Base-by-base conservation (phyloP, 1,140 invertebrate species). In the Drosophila mojavensis region DNA sequence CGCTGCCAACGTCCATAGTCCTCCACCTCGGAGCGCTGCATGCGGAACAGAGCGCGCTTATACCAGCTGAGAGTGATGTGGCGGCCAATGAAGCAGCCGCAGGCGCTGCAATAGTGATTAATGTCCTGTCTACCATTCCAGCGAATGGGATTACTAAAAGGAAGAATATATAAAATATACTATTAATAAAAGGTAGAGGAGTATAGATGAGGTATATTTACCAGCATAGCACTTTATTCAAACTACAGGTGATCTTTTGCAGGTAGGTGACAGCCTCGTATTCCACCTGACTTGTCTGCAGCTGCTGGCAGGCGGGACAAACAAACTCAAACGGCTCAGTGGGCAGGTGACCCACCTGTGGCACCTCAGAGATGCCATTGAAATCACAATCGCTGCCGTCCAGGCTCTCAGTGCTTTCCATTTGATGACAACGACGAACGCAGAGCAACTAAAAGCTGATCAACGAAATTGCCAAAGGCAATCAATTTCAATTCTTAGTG, bases 51-150 rank as follows among this genome's bases (percentile, higher is more conserved):
- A 2, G 89, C 66, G 1, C 86, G 67, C 33, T 92, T 91, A 28
- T 91, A 91, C 91, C 91, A 91, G 36, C 91, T 91, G 5, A 92
- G 55, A 0, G 81, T 68, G 6, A 92, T 92, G 50, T 91, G 59
- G 11, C 91, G 88, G 50, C 91, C 91, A 54, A 92, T 85, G 47
- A 88, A 92, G 48, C 91, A 92, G 39, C 91, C 91, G 48, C 91
- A 92, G 5, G 75, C 56, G 53, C 80, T 76, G 67, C 89, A 92
- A 54, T 92, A 92, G 51, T 92, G 91, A 63, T 92, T 92, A 13
- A 80, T 67, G 67, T 92, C 91, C 43, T 91, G 78, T 2, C 91
- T 63, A 0, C 91, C 90, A 5, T 36, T 17, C 91, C 91, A 92
- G 6, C 68, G 45, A 36, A 92, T 91, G 54, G 88, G 84, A 69